Base-by-base conservation (phyloP, 2,797 vertebrate genomes). In the Molossus molossus region DNA sequence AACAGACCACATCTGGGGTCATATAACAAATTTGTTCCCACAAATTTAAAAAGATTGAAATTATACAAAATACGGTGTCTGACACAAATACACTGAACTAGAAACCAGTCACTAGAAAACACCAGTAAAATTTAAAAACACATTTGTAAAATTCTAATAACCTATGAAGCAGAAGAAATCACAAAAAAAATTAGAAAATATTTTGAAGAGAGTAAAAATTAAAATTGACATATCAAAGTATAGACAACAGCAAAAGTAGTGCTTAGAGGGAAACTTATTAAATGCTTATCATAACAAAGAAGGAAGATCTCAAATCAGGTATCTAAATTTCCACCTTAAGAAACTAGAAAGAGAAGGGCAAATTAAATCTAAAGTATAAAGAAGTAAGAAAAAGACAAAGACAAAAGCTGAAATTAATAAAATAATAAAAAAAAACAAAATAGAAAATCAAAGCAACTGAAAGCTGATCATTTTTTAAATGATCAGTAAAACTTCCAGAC, bases 141-240 rank as follows among this genome's bases (percentile, higher is more conserved):
- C 14, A n/a, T 27, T 81, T 83, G 20, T 77, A 87, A 92, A 87
- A 69, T 40, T 33, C 27, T 75, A 85, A 50, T 60, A 67, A 95
- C 27, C 3, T 21, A 81, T 62, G 48, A 27, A 75, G 55, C 21
- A 88, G 21, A 77, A 33, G 21, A 85, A 60, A 77, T 65, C 25
- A 48, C 33, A 79, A 84, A 29, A 18, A 79, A 79, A 84, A 73
- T 48, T 57, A 65, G 14, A 40, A 95, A 79, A 72, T 33, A 75
- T 86, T 58, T 64, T 33, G 17, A 86, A 79, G 6, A 64, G 4
- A 75, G 27, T 86, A 23, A 86, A 75, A 86, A 60, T 45, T 93
- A 84, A 48, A 33, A 53, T 67, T 25, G 65, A 69, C 17, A 33
- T 40, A 65, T 55, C 15, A 45, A 80, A 53, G 55, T 88, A 77